Conservation (phyloP, 2,113 vertebrate species). For the Apus apus region DNA sequence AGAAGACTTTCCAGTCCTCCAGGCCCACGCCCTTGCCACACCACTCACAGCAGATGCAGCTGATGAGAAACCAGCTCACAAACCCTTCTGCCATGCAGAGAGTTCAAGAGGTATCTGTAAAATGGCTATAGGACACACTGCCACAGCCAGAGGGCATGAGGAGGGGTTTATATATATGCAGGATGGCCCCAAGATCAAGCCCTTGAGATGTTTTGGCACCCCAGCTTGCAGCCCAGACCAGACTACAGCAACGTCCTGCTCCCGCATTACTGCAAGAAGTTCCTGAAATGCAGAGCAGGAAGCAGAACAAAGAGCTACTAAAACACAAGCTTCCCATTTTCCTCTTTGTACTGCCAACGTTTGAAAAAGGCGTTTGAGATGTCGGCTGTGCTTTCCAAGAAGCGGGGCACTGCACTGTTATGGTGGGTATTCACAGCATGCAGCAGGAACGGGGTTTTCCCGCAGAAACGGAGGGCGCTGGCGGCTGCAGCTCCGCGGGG, state of each 20-base stretch:
- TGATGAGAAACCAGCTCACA: rapidly evolving
- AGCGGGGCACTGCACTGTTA: rapidly evolving
- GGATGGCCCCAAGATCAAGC: not conserved
- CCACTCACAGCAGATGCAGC: not conserved
- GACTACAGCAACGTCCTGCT: rapidly evolving
- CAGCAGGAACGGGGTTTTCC: not conserved
- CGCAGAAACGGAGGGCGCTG: rapidly evolving
- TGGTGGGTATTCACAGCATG: rapidly evolving
- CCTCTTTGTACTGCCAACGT: rapidly evolving
- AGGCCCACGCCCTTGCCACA: rapidly evolving
- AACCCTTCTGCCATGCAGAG: rapidly evolving
- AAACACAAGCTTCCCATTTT: not conserved
- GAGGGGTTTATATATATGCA: rapidly evolving
- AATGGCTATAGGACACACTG: rapidly evolving
- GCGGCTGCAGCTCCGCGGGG: too few species aligned
- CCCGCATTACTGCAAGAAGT: not conserved
- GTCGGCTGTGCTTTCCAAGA: not conserved
- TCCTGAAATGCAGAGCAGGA: not conserved
- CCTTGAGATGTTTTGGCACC: rapidly evolving
- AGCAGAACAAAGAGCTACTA: not conserved
- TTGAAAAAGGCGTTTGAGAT: too few species aligned
- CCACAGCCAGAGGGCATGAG: not conserved
- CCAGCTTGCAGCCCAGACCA: not conserved
- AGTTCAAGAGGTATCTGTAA: too few species aligned
- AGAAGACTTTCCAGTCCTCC: not conserved